Evolutionary conservation across 2,797 vertebrate genomes (phyloP).

Genomic region (Glossophaga mutica): DNA sequence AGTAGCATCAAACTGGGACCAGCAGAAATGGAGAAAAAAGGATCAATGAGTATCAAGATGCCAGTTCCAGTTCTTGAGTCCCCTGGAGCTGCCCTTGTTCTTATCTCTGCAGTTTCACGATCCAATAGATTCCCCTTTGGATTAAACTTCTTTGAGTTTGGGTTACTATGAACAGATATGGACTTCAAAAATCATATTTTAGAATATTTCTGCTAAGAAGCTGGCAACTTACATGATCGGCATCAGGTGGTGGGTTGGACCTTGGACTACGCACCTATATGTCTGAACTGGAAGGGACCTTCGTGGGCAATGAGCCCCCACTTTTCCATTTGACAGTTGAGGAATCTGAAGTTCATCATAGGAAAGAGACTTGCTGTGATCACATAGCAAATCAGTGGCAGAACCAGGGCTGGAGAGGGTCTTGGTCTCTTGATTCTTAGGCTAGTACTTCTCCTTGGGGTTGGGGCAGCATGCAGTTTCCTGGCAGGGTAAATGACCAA

Average conservation of each 20-base stretch:
- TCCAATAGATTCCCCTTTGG: background rate
- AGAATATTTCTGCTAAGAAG: background rate
- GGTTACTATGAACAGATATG: background rate
- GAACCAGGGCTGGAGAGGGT: background rate
- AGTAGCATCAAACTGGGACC: background rate
- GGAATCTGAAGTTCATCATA: fast-evolving
- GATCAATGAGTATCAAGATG: background rate
- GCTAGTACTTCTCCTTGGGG: background rate
- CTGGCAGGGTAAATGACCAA: background rate
- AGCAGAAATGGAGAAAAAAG: background rate
- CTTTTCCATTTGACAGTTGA: background rate
- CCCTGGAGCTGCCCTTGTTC: background rate
- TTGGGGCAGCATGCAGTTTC: background rate
- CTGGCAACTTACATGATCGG: background rate
- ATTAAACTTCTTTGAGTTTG: background rate
- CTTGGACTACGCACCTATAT: background rate
- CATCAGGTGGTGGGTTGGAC: background rate
- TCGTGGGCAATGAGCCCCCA: background rate
- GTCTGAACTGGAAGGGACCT: background rate
- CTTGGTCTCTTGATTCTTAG: background rate
- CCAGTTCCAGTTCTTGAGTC: background rate
- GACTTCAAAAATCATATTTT: background rate
- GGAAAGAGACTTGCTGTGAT: background rate
- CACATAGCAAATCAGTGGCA: background rate
- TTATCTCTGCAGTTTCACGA: background rate